phyloP scores from a whole-genome alignment of 2,888 invertebrate genomes.

The Hydriomena furcata region DNA sequence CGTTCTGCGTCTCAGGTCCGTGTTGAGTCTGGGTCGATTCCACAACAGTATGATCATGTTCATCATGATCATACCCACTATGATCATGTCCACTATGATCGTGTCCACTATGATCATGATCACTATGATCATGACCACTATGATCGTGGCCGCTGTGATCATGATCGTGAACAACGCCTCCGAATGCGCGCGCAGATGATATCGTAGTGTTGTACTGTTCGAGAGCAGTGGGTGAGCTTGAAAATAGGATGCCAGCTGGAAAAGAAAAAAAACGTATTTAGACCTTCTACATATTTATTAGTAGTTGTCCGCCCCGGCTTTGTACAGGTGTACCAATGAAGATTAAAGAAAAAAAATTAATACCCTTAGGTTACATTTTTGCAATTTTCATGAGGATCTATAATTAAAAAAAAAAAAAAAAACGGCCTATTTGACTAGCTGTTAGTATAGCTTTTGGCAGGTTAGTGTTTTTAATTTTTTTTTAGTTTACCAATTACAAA shows the following conservation, averaged over 20 bases:
- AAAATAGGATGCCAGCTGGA: conserved; percentile 88
- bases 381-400: too few species aligned
- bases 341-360: too few species aligned
- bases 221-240: conserved; percentile 84
- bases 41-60: conserved; percentile 30
- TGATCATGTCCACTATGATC: conserved; percentile 41
- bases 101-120: conserved; percentile 34
- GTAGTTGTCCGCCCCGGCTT: too few species aligned
- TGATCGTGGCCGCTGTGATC: conserved; percentile 40
- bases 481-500: too few species aligned
- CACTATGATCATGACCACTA: conserved; percentile 37
- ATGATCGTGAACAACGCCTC: conserved; percentile 46
- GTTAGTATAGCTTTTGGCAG: too few species aligned
- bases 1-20: conserved; percentile 52
- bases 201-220: conserved; percentile 77
- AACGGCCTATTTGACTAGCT: too few species aligned
- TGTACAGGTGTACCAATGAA: too few species aligned
- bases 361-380: too few species aligned
- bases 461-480: too few species aligned
- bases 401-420: too few species aligned
- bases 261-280: conserved; percentile 35
- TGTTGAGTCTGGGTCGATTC: conserved; percentile 39
- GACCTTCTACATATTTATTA: too few species aligned
- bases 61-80: conserved; percentile 38
- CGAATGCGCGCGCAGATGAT: conserved; percentile 84